These are phyloP conservation scores for Axis porcinus DNA, from an alignment of 2,113 vertebrate species.

Conservation along the genomic window DNA sequence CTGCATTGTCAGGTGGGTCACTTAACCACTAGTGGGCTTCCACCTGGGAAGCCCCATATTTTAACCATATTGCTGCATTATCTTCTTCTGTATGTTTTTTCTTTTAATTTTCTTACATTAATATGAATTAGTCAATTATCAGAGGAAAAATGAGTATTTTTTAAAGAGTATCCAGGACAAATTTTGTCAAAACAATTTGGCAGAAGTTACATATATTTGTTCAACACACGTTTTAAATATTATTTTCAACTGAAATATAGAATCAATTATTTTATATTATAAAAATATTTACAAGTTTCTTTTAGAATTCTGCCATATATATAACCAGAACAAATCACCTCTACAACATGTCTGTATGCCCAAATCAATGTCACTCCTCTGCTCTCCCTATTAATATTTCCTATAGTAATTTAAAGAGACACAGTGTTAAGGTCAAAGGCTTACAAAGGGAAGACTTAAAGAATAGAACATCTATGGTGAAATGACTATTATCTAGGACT, in stretches of 20 bases:
- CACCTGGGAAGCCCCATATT: background rate
- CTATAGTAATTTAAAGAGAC: background rate
- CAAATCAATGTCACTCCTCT: background rate
- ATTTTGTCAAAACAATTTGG: background rate
- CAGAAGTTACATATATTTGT: background rate
- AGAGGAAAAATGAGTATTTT: background rate
- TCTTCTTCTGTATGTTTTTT: background rate
- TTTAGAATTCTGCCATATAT: background rate
- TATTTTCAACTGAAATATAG: constrained; percentile 1
- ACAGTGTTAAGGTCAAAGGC: background rate
- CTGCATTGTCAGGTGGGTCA: background rate
- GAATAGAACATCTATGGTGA: background rate
- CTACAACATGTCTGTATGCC: background rate
- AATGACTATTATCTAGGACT: background rate
- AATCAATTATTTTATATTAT: background rate
- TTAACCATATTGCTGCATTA: background rate
- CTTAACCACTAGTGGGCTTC: background rate
- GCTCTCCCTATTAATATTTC: background rate
- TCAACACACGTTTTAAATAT: background rate
- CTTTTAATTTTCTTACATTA: background rate
- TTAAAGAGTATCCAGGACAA: background rate
- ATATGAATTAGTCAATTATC: background rate
- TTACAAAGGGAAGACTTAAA: background rate
- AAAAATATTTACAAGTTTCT: background rate
- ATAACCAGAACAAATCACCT: background rate